These are phyloP conservation scores for Bujurquina vittata DNA, from an alignment of 2,113 vertebrate genomes.

Conservation along the genomic window DNA sequence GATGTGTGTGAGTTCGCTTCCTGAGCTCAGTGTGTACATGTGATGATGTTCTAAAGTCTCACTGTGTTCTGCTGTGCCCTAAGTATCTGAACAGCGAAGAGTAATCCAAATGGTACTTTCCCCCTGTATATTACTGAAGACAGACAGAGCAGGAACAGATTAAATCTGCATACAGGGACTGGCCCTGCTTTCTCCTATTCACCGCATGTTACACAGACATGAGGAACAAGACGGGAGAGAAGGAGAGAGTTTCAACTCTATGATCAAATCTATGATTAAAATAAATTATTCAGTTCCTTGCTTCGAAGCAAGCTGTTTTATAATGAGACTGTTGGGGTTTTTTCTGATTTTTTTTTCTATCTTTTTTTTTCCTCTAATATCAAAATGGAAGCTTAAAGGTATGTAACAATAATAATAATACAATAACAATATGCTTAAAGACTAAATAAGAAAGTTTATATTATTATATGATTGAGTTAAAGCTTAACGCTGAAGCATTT, in stretches of 20 bases:
- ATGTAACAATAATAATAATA: not conserved
- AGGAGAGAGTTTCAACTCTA: not conserved
- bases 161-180: slow-evolving; percentile 34
- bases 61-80: slow-evolving; percentile 5
- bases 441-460: too few species aligned
- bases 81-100: slow-evolving; percentile 24
- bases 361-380: not conserved
- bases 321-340: not conserved
- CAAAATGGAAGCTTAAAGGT: not conserved
- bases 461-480: not conserved
- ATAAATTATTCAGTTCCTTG: slow-evolving; percentile 34
- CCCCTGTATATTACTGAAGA: slow-evolving; percentile 34
- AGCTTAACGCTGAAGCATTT: not conserved
- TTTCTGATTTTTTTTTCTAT: not conserved
- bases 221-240: slow-evolving; percentile 44
- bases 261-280: not conserved
- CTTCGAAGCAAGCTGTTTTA: not conserved
- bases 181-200: slow-evolving; percentile 55
- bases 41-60: slow-evolving; percentile 35
- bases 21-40: slow-evolving; percentile 59
- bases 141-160: slow-evolving; percentile 17
- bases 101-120: slow-evolving; percentile 70
- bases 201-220: slow-evolving; percentile 28
- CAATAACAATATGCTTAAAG: not conserved
- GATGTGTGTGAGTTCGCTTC: slow-evolving; percentile 55